These are phyloP conservation scores for Enteromius argenteus DNA, from an alignment of 2,797 vertebrate species.

Conservation along the genomic window DNA sequence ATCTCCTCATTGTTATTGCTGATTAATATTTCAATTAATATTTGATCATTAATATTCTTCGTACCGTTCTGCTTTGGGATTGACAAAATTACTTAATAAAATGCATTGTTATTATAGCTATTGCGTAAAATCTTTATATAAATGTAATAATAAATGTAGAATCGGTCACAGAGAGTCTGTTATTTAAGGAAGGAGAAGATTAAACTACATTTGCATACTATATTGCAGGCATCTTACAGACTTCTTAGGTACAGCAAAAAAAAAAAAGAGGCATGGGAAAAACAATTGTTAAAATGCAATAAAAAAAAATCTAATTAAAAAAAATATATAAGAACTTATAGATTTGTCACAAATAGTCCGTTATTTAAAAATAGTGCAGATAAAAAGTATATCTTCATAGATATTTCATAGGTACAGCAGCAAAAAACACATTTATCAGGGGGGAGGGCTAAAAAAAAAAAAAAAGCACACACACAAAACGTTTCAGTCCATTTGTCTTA, in stretches of 20 bases:
- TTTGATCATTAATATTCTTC: background rate
- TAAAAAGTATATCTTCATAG: no score
- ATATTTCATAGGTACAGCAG: background rate
- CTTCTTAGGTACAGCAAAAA: background rate
- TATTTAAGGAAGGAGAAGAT: background rate
- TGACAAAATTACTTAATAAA: background rate
- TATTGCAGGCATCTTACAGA: background rate
- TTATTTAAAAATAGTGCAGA: background rate
- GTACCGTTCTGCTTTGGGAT: background rate
- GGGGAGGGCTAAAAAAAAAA: background rate
- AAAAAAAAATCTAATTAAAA: background rate
- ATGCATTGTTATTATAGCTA: background rate
- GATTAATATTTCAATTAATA: background rate
- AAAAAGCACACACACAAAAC: background rate
- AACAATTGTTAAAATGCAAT: background rate
- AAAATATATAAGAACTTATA: background rate
- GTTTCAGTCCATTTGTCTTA: slow-evolving; percentile 47
- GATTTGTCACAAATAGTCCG: background rate
- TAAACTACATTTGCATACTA: background rate
- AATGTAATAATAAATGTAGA: background rate
- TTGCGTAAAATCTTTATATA: background rate
- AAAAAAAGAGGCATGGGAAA: background rate
- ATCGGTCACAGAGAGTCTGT: background rate
- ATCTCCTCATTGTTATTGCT: background rate
- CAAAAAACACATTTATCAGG: background rate